Base-by-base conservation (phyloP, 2,797 vertebrate genomes). In the Tokudaia muenninki region DNA sequence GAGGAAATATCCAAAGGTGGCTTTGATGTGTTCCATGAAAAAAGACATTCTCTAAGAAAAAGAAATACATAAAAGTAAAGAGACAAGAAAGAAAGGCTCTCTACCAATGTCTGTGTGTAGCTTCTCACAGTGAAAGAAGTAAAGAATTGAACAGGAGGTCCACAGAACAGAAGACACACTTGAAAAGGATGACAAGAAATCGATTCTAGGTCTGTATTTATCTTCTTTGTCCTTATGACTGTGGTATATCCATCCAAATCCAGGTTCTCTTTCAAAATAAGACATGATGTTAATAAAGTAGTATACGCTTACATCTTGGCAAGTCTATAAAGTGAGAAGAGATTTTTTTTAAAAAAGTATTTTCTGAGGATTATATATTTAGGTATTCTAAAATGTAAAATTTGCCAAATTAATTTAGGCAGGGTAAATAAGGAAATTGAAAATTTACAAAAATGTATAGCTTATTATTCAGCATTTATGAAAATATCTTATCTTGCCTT, bases 401-500 rank as follows among this genome's bases (percentile, higher is more conserved):
- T 90, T 57, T 97, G 55, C 41, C 96, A 91, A 94, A 80, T 90
- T 94, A 12, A 94, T 93, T 95, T 74, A 91, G 37, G 80, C 75
- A 83, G 0, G 61, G 55, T 91, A 94, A 97, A 94, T 92, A 91
- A 89, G 70, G 41, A 96, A 94, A 91, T 87, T 10, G 52, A 86
- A 75, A 87, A 74, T 90, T 97, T 95, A 91, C 47, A 91, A 82
- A 94, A 89, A 95, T 61, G 5, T 10, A 86, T 92, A 34, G 4
- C 21, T 91, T 94, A 89, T 95, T 96, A 89, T 84, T 87, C 47
- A 80, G 57, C 79, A 6, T 96, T 83, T 93, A 74, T 95, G 21
- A 94, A 96, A 97, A 74, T n/a, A 94, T 77, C 80, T 77, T 83
- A 81, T 24, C 92, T 94, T 96, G 81, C 61, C 81, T 97, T 97